Conservation (phyloP, 2,797 vertebrate species). For the Gymnodraco acuticeps region DNA sequence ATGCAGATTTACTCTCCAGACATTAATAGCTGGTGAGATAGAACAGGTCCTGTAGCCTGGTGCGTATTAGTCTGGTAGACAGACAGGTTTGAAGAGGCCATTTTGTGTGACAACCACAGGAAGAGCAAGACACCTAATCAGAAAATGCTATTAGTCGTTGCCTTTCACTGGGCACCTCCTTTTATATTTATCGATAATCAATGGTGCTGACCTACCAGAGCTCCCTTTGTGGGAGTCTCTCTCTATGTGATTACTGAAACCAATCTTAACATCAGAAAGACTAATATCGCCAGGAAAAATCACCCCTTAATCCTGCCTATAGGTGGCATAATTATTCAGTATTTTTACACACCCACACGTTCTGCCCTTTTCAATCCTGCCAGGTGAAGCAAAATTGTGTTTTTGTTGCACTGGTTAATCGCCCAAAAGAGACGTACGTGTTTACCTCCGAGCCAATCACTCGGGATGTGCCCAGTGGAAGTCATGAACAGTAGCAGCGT, state of each 20-base stretch:
- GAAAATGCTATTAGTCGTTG: conserved; percentile 45
- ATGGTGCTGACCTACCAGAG: conserved; percentile 78
- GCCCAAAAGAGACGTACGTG: conserved; percentile 46
- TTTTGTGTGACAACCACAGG: conserved; percentile 84
- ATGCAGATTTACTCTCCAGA: conserved; percentile 8
- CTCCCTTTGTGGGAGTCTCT: conserved; percentile 33
- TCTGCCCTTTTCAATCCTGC: conserved; percentile 46
- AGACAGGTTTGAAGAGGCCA: conserved; percentile 66
- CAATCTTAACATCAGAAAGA: conserved; percentile 18
- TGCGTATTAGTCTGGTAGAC: conserved; percentile 65
- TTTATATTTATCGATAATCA: conserved; percentile 65
- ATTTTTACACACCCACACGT: conserved; percentile 22
- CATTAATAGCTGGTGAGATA: conserved; percentile 38
- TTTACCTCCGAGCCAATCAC: conserved; percentile 61
- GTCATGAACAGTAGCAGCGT: conserved; percentile 38
- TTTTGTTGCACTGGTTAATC: conserved; percentile 31
- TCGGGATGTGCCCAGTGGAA: conserved; percentile 62
- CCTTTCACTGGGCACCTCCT: conserved; percentile 64
- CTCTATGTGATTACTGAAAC: conserved; percentile 51
- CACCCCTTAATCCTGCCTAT: conserved; percentile 21
- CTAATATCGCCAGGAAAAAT: conserved; percentile 20
- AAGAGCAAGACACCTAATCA: conserved; percentile 64
- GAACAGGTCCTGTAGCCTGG: conserved; percentile 46
- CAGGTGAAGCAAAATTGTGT: conserved; percentile 35
- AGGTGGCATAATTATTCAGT: conserved; percentile 1